phyloP scores from a whole-genome alignment of 2,888 invertebrate genomes.

The Drosophila subquinaria region DNA sequence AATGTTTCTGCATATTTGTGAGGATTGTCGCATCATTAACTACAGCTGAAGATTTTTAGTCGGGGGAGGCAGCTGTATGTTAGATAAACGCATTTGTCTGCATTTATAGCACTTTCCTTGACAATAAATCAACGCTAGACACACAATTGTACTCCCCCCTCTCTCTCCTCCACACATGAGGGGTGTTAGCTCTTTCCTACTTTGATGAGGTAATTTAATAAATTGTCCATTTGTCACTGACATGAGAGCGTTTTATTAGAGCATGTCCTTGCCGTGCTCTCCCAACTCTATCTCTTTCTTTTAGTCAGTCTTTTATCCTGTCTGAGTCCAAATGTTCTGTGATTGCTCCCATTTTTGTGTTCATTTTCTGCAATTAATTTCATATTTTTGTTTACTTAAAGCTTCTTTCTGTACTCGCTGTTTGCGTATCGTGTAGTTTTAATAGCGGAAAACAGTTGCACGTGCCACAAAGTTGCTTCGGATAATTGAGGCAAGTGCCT shows the following conservation, averaged over 20 bases:
- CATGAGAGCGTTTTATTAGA: constrained; percentile 60
- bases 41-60: neutral
- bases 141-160: neutral
- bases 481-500: constrained; percentile 19
- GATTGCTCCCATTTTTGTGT: constrained; percentile 4
- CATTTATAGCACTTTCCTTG: constrained; percentile 44
- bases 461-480: constrained; percentile 12
- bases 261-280: constrained; percentile 13
- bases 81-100: constrained; percentile 39
- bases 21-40: constrained; percentile 2
- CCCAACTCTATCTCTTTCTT: neutral
- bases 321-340: constrained; percentile 8
- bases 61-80: constrained; percentile 1
- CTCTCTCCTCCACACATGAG: neutral
- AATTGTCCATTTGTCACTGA: constrained; percentile 73
- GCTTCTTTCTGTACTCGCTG: neutral
- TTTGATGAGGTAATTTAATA: constrained; percentile 71
- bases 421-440: constrained; percentile 9
- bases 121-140: constrained; percentile 47
- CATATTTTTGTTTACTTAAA: constrained; percentile 13
- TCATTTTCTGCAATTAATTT: constrained; percentile 15
- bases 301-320: constrained; percentile 1
- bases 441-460: constrained; percentile 10
- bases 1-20: neutral
- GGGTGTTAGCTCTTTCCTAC: constrained; percentile 5